Evolutionary conservation across 1,140 invertebrate species (phyloP).

Genomic region (Chrysomallon squamiferum): DNA sequence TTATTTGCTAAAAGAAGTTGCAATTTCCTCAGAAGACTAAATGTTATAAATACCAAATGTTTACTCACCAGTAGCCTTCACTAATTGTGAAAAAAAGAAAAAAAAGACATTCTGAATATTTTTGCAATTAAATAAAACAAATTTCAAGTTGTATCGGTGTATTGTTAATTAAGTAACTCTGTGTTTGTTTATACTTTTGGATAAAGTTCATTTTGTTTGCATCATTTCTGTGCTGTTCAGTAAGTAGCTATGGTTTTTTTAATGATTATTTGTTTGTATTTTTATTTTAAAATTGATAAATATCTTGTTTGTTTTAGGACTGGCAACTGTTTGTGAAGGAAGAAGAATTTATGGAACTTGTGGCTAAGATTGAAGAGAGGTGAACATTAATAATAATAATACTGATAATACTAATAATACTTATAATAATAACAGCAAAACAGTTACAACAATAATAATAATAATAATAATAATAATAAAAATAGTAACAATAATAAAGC

Average conservation of each 20-base stretch:
- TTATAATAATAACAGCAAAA: neutral
- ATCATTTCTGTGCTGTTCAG: neutral
- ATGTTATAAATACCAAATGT: no score
- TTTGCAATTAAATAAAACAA: slow-evolving; percentile 74
- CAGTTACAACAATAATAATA: neutral
- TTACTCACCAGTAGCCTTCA: no score
- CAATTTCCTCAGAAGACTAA: no score
- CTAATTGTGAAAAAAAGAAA: no score
- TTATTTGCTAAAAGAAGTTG: no score
- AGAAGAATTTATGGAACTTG: slow-evolving; percentile 35
- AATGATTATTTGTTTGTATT: neutral
- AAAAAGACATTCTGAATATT: no score
- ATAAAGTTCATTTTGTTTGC: neutral
- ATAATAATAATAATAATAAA: neutral
- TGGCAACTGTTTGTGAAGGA: slow-evolving; percentile 47
- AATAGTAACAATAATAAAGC: neutral
- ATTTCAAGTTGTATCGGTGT: neutral
- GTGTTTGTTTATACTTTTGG: neutral
- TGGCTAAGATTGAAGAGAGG: slow-evolving; percentile 40
- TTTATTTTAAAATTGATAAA: neutral
- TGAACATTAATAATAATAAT: slow-evolving; percentile 7
- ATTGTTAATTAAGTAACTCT: neutral
- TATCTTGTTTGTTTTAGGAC: slow-evolving; percentile 29
- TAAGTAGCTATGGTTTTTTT: neutral
- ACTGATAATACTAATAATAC: neutral